Evolutionary conservation across 2,113 vertebrate species (phyloP).

Genomic region (Coracopsis vasa): DNA sequence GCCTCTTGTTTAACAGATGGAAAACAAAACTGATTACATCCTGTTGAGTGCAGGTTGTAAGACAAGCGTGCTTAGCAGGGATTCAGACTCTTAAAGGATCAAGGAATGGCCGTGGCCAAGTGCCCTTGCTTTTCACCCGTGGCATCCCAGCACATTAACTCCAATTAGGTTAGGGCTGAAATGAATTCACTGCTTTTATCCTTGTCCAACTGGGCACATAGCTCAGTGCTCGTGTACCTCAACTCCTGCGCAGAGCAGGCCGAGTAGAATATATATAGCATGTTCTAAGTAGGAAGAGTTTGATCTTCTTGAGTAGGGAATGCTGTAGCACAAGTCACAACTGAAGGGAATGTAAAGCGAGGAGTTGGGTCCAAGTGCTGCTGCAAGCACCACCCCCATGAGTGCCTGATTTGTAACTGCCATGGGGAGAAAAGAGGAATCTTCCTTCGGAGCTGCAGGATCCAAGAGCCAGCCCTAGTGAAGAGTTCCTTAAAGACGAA

Average conservation of each 20-base stretch:
- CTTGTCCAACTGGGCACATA: neutral
- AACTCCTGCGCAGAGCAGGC: neutral
- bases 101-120: constrained; percentile 13
- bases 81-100: constrained; percentile 60
- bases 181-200: constrained; percentile 8
- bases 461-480: neutral
- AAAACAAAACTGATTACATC: constrained; percentile 24
- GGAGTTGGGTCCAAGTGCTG: neutral
- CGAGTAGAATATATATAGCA: accelerated
- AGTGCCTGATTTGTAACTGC: accelerated
- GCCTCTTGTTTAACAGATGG: constrained; percentile 27
- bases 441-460: neutral
- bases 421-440: neutral
- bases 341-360: neutral
- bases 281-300: neutral
- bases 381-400: neutral
- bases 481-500: neutral
- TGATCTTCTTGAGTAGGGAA: neutral
- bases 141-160: constrained; percentile 46
- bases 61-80: constrained; percentile 44
- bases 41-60: neutral
- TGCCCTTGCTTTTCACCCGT: constrained; percentile 55
- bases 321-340: neutral
- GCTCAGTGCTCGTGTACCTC: neutral
- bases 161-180: constrained; percentile 26